phyloP scores from a whole-genome alignment of 2,113 vertebrate species.

The Anseranas semipalmata region DNA sequence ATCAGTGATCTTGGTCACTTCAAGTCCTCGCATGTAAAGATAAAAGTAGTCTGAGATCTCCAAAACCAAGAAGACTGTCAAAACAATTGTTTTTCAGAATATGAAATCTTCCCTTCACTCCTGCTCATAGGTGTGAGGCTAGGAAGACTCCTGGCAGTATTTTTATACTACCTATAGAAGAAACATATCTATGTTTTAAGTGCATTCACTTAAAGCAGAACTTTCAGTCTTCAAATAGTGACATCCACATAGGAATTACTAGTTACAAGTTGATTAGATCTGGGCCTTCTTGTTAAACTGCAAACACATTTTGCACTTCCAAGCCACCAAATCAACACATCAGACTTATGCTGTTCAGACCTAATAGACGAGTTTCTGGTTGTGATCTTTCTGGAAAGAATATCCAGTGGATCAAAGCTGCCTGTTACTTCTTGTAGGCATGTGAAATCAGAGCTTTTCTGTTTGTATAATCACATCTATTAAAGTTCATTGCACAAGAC shows the following conservation, averaged over 20 bases:
- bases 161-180: not conserved
- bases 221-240: not conserved
- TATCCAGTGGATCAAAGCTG: not conserved
- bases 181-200: not conserved
- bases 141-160: not conserved
- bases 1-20: not conserved
- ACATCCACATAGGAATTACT: not conserved
- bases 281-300: not conserved
- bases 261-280: not conserved
- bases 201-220: not conserved
- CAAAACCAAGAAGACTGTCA: not conserved
- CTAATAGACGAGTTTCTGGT: not conserved
- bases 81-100: not conserved
- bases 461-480: not conserved
- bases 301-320: not conserved
- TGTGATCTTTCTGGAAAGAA: not conserved
- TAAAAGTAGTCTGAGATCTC: not conserved
- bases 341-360: not conserved
- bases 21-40: not conserved
- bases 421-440: not conserved
- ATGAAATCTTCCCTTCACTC: not conserved
- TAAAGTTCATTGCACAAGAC: conserved; percentile 1
- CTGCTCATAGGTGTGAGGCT: not conserved
- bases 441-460: not conserved
- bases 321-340: not conserved